These are phyloP conservation scores for Paracanthobrama guichenoti DNA, from an alignment of 2,113 vertebrate genomes.

Conservation along the genomic window DNA sequence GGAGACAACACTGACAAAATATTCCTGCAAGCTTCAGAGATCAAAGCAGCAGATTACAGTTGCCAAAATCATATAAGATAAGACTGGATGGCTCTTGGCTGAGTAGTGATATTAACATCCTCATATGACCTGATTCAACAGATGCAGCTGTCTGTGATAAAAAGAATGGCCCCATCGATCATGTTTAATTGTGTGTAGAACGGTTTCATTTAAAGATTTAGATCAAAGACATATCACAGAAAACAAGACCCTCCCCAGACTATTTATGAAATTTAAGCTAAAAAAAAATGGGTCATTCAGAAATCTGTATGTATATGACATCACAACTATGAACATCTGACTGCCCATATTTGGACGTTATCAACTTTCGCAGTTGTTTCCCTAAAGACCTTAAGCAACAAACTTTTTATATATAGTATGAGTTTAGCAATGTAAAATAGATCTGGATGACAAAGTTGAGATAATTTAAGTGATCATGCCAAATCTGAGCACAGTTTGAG, in stretches of 20 bases:
- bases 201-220: background rate
- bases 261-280: background rate
- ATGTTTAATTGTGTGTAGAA: background rate
- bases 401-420: background rate
- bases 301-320: background rate
- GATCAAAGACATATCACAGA: conserved; percentile 4
- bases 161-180: background rate
- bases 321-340: background rate
- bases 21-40: background rate
- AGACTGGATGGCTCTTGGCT: background rate
- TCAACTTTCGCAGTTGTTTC: background rate
- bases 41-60: conserved; percentile 13
- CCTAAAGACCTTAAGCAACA: background rate
- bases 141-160: background rate
- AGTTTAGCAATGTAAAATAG: background rate
- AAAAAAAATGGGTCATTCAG: background rate
- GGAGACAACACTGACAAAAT: background rate
- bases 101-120: conserved; percentile 1
- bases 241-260: background rate
- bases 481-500: background rate
- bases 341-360: background rate
- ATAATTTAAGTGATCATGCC: too few species aligned
- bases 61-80: background rate
- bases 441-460: background rate
- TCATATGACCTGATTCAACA: conserved; percentile 1